Base-by-base conservation (phyloP, 1,140 invertebrate genomes). In the Drosophila tristis region DNA sequence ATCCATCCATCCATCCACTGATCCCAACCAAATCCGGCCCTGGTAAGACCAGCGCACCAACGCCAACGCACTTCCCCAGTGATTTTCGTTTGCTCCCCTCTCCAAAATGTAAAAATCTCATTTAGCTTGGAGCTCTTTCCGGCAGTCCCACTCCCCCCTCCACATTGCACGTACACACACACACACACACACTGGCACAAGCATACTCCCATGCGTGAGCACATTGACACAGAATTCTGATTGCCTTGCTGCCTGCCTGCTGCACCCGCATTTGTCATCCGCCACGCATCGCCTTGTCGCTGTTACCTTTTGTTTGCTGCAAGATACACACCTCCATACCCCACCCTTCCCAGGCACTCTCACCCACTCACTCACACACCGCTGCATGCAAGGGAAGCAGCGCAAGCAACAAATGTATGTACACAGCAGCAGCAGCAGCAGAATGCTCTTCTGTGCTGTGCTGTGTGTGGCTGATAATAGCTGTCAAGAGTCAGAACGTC, bases 401-500 rank as follows among this genome's bases (percentile, higher is more conserved):
- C 6, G 25, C 5, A 6, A 25, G 61, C 70, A 80, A 78, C 79
- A 82, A 64, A 77, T 73, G 62, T 60, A 85, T 20, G 61, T 31
- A 82, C 48, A 74, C 59, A 70, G 45, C 48, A n/a, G 54, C 50
- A 70, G 42, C 48, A n/a, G 54, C 50, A 60, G 39, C 56, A 16
- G 26, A 16, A 31, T 25, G 45, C 50, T 26, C 26, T 20, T 35
- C 47, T 15, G 42, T 43, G 31, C 11, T 48, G 49, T 55, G 35
- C 57, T 58, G 67, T 86, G 66, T 80, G 78, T 51, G 58, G 78
- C 59, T 79, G 78, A 87, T 87, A 82, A 74, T 75, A 78, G 63
- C 56, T 16, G 50, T 71, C 64, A 56, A 74, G 39, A 74, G 39
- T 31, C 51, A 43, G 39, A 29, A 39, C 35, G 35, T 39, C 8